Evolutionary conservation across 2,113 vertebrate genomes (phyloP).

Genomic region (Cebus imitator): DNA sequence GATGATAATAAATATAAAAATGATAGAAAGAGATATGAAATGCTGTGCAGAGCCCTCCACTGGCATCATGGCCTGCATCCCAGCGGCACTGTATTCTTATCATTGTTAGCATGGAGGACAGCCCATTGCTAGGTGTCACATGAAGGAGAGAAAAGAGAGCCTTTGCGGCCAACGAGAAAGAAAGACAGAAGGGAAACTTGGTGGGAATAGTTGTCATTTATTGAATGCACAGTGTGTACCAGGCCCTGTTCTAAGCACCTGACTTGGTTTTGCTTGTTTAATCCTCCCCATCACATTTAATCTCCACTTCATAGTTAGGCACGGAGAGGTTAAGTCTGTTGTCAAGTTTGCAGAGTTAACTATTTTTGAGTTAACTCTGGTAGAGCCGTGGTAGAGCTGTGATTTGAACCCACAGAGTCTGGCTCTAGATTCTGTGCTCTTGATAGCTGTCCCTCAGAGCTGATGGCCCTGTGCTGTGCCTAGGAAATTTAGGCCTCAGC

Average conservation of each 20-base stretch:
- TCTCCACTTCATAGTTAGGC: neutral
- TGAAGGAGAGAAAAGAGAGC: neutral
- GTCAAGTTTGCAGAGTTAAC: neutral
- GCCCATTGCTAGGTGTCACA: neutral
- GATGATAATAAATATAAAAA: neutral
- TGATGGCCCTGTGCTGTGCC: neutral
- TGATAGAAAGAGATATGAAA: rapidly evolving
- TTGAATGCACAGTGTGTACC: neutral
- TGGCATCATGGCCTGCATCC: rapidly evolving
- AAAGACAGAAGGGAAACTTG: neutral
- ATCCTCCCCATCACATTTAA: neutral
- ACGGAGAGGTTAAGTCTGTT: neutral
- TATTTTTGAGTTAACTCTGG: no score
- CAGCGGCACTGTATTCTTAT: no score
- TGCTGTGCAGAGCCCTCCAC: rapidly evolving
- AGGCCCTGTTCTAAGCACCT: neutral
- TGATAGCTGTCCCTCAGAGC: neutral
- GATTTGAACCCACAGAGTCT: neutral
- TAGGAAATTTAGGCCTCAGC: neutral
- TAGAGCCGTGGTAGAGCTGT: neutral
- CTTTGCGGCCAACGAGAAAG: neutral
- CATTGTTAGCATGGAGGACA: neutral
- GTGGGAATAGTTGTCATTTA: no score
- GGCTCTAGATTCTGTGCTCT: neutral
- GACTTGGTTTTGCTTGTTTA: neutral